These are phyloP conservation scores for Myripristis jacobus DNA, from an alignment of 2,797 vertebrate species.

Conservation along the genomic window DNA sequence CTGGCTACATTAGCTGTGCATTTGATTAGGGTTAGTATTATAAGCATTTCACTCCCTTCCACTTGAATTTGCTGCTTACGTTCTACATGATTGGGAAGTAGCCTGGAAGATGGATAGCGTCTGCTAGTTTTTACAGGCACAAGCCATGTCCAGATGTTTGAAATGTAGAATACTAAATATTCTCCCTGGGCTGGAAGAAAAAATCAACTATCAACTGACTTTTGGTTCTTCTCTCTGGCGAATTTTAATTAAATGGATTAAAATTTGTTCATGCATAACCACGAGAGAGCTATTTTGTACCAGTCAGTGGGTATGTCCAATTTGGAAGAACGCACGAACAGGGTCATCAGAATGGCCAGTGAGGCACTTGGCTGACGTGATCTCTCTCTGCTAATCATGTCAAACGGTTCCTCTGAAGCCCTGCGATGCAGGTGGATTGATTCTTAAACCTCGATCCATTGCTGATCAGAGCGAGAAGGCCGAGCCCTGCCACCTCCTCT, in stretches of 20 bases:
- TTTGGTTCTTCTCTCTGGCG: conserved; percentile 1
- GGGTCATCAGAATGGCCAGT: conserved; percentile 46
- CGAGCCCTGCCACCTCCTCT: conserved; percentile 22
- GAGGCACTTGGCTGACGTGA: conserved; percentile 43
- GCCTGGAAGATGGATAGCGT: conserved; percentile 15
- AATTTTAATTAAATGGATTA: conserved; percentile 1
- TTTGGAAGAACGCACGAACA: conserved; percentile 30
- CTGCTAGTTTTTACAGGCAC: neutral
- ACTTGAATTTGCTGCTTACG: neutral
- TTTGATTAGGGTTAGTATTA: conserved; percentile 25
- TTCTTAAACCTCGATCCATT: conserved; percentile 76
- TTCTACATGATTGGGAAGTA: conserved; percentile 1
- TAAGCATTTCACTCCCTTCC: neutral
- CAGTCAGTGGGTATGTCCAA: conserved; percentile 5
- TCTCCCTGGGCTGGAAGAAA: conserved; percentile 6
- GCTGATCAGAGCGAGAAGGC: conserved; percentile 44
- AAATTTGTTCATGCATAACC: conserved; percentile 15
- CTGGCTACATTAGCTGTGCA: conserved; percentile 28
- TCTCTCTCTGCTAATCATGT: conserved; percentile 59
- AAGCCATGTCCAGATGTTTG: neutral
- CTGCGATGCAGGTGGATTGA: conserved; percentile 71
- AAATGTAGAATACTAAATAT: neutral
- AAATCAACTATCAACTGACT: conserved; percentile 1
- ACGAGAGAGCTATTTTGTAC: conserved; percentile 9
- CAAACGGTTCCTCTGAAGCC: conserved; percentile 44